Base-by-base conservation (phyloP, 1,140 invertebrate species). In the Gryllus bimaculatus region DNA sequence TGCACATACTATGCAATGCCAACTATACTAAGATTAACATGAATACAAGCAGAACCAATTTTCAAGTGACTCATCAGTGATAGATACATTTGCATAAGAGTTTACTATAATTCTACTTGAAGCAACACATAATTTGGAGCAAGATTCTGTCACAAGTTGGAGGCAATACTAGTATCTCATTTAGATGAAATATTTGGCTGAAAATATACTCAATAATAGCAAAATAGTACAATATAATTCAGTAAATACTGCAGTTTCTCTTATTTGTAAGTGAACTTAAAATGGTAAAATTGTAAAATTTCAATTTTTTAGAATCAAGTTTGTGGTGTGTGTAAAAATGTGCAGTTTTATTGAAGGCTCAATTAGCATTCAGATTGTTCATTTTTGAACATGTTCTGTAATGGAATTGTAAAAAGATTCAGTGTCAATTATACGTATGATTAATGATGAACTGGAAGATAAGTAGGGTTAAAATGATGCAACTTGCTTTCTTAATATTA, bases 371-470 rank as follows among this genome's bases (percentile, higher is more conserved):
- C 54, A 13, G 54, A 18, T 10, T 66, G 18, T 66, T 66, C 54
- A 66, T 66, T 10, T 13, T 13, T 66, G 54, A 18, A 66, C 10
- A 66, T 3, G 10, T 3, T 18, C 10, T 66, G 3, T 18, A 66
- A 10, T 66, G 54, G 54, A 66, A 66, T 66, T 66, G 54, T 66
- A 3, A 13, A 66, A 66, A 13, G 54, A 18, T 66, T 13, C 54
- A 66, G 54, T 66, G 54, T 66, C 54, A 66, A 66, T 66, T 66
- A 66, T 66, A 66, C 54, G 54, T 66, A 66, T 66, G 54, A 66
- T 66, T 66, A 66, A 66, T 66, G 54, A 66, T 66, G 54, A 66
- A 66, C 54, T 66, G 54, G 18, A 66, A 18, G 18, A 39, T 39
- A 39, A 66, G 10, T 10, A 66, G 54, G 54, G 54, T 18, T 66